phyloP scores from a whole-genome alignment of 2,113 vertebrate genomes.

The Cygnus atratus region DNA sequence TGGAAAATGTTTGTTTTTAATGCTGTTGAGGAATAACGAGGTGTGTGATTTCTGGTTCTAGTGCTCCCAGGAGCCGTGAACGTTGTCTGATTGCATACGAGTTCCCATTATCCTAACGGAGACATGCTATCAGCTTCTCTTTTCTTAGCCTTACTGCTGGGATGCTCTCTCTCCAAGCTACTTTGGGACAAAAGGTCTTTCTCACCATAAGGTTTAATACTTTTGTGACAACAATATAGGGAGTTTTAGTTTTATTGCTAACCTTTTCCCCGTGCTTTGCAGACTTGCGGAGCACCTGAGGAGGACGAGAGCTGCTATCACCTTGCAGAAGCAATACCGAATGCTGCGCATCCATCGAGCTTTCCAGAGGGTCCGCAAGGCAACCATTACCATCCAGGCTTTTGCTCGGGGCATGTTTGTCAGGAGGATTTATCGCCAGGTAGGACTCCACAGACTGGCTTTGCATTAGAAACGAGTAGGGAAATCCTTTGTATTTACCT shows the following conservation, averaged over 20 bases:
- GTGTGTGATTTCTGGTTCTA: not conserved
- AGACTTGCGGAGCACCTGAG: constrained; percentile 84
- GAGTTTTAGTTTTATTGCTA: not conserved
- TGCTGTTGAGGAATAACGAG: not conserved
- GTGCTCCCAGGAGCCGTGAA: not conserved
- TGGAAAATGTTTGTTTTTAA: not conserved
- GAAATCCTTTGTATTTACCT: not conserved
- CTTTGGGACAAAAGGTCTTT: not conserved
- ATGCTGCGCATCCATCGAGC: constrained; percentile 81
- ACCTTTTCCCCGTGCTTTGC: not conserved
- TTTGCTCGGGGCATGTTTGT: constrained; percentile 87
- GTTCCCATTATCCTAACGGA: not conserved
- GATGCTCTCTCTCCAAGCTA: not conserved
- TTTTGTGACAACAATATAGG: accelerated
- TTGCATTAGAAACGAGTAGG: not conserved
- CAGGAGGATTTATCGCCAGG: constrained; percentile 85
- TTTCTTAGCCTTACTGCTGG: not conserved
- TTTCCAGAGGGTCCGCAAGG: constrained; percentile 72
- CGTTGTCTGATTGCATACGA: accelerated
- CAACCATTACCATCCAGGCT: constrained; percentile 87
- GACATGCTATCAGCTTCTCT: not conserved
- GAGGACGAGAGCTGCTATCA: constrained; percentile 79
- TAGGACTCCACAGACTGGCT: not conserved
- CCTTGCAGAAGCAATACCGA: constrained; percentile 89
- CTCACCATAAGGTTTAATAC: not conserved